phyloP scores from a whole-genome alignment of 2,888 invertebrate genomes.

The Endotricha flammealis region DNA sequence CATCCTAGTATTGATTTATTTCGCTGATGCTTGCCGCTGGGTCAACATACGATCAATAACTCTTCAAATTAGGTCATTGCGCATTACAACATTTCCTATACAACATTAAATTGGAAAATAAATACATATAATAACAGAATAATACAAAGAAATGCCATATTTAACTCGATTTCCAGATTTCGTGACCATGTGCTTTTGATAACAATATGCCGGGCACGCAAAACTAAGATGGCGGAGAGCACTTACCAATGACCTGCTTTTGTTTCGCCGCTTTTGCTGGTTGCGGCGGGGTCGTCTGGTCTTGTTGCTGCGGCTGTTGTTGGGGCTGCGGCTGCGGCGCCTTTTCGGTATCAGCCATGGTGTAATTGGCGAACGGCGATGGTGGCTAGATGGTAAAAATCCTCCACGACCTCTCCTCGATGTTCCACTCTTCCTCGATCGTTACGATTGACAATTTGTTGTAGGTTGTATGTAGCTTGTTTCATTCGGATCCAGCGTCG shows the following conservation, averaged over 20 bases:
- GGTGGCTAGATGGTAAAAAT: conserved; percentile 83
- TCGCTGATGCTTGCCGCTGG: conserved; percentile 34
- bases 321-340: conserved; percentile 84
- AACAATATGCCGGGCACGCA: conserved; percentile 52
- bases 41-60: conserved; percentile 55
- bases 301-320: conserved; percentile 79
- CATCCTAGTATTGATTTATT: conserved; percentile 45
- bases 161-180: conserved; percentile 23
- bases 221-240: conserved; percentile 72
- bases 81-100: neutral
- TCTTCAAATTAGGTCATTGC: conserved; percentile 22
- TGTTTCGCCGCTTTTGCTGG: conserved; percentile 83
- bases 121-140: neutral
- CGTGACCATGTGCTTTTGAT: conserved; percentile 60
- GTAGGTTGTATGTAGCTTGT: conserved; percentile 11
- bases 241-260: conserved; percentile 93
- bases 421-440: conserved; percentile 82
- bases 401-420: conserved; percentile 87
- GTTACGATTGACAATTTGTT: conserved; percentile 41
- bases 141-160: neutral
- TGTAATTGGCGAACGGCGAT: conserved; percentile 88
- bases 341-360: conserved; percentile 98
- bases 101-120: neutral
- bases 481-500: conserved; percentile 1
- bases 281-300: conserved; percentile 81